Base-by-base conservation (phyloP, 1,140 invertebrate species). In the Mycetomoellerius zeteki region DNA sequence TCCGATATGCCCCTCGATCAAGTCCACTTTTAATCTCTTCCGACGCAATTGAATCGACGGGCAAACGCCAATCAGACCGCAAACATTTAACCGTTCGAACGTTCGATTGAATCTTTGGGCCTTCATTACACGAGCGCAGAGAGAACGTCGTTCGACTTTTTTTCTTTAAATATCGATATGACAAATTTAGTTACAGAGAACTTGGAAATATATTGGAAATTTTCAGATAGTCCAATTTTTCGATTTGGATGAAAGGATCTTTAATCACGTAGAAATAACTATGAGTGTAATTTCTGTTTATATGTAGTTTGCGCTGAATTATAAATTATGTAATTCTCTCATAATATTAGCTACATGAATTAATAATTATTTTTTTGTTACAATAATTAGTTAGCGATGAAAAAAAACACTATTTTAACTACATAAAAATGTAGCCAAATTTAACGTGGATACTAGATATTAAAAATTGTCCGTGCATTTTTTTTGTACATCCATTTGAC, bases 1-100 rank as follows among this genome's bases (percentile, higher is more conserved):
- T 60, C 71, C 80, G 82, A 85, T 85, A 78, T 43, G 30, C 81
- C 16, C 27, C 14, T 69, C 60, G 82, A 85, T 85, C 73, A 58
- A 77, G 62, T 60, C 88, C 86, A 89, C 84, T 89, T 89, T 89
- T 89, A 89, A 89, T 89, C 88, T 82, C 88, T 78, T 72, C 73
- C 62, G 88, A 86, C 43, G 33, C 85, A 56, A 58, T 56, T 37
- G 56, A 47, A 65, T 75, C 80, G 60, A 56, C 71, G 71, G 37
- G 71, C 72, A 82, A 37, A 30, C 69, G 37, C 71, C 65, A 71
- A 75, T 24, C 67, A 56, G 30, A 56, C 33, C 64, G 73, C 78
- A 87, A 90, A 90, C 76, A 86, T 89, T 89, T 78, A 84, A 60
- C 75, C 76, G 88, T 58, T 89, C 43, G 54, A 73, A 86, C 84